Evolutionary conservation across 2,113 vertebrate species (phyloP).

Genomic region (Ellobius talpinus): DNA sequence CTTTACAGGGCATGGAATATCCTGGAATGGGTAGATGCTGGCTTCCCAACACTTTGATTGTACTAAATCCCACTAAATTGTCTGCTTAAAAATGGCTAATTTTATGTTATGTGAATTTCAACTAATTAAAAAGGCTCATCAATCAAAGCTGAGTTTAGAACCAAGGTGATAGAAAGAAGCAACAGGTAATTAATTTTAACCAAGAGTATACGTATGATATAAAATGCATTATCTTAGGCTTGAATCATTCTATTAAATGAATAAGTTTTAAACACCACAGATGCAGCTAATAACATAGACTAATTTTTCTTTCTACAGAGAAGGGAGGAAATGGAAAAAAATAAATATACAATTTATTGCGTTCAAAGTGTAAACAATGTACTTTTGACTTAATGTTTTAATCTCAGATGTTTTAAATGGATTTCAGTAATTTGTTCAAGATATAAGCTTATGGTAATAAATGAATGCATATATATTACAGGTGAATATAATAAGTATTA

Average conservation of each 20-base stretch:
- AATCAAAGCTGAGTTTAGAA: neutral
- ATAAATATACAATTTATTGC: slow-evolving; percentile 60
- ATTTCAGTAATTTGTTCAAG: slow-evolving; percentile 74
- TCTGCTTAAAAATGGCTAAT: neutral
- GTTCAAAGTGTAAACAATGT: slow-evolving; percentile 42
- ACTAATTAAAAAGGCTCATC: neutral
- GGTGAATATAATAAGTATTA: slow-evolving; percentile 70
- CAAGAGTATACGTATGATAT: neutral
- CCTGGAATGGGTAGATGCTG: neutral
- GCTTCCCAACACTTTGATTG: neutral
- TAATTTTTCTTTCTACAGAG: slow-evolving; percentile 80
- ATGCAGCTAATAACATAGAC: slow-evolving; percentile 77
- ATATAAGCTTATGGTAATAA: slow-evolving; percentile 77
- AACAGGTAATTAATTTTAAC: neutral
- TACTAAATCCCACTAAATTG: neutral
- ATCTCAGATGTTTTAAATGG: slow-evolving; percentile 75
- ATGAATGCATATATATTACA: slow-evolving; percentile 79
- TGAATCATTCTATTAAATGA: neutral
- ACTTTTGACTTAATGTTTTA: slow-evolving; percentile 55
- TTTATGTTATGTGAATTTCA: slow-evolving; percentile 34
- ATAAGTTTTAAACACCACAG: slow-evolving; percentile 63
- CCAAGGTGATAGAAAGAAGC: neutral
- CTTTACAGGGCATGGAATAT: neutral
- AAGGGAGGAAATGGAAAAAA: slow-evolving; percentile 82
- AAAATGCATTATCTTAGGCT: neutral